Conservation (phyloP, 2,888 invertebrate species). For the Cyclophora punctaria region DNA sequence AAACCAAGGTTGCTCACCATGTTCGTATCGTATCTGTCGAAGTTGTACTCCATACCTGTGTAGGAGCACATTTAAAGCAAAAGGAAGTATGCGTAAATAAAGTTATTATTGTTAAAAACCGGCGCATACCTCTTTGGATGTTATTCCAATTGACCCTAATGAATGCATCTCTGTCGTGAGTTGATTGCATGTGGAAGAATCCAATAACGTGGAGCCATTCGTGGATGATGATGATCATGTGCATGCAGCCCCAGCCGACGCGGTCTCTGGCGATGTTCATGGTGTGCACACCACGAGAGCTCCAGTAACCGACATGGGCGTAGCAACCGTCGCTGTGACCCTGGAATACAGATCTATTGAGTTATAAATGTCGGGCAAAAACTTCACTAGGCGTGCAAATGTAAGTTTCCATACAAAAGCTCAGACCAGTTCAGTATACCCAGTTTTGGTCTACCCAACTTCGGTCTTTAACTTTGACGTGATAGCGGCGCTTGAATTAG, state of each 20-base stretch:
- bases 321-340: slow-evolving; percentile 35
- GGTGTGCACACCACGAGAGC: slow-evolving; percentile 38
- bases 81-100: too few species aligned
- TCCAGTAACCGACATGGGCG: slow-evolving; percentile 39
- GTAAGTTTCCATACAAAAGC: too few species aligned
- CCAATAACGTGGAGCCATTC: slow-evolving; percentile 72
- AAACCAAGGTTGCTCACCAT: slow-evolving; percentile 2
- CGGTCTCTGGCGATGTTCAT: slow-evolving; percentile 56
- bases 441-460: not conserved
- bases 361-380: too few species aligned
- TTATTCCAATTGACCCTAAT: slow-evolving; percentile 81
- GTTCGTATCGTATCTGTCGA: not conserved
- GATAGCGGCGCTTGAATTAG: not conserved
- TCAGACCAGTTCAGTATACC: too few species aligned
- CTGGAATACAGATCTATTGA: slow-evolving; percentile 13
- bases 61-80: too few species aligned
- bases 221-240: slow-evolving; percentile 77
- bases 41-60: slow-evolving; percentile 5
- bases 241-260: slow-evolving; percentile 63
- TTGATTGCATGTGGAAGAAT: slow-evolving; percentile 48
- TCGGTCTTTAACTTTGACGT: not conserved
- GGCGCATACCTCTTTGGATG: slow-evolving; percentile 61
- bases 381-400: too few species aligned
- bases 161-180: slow-evolving; percentile 39
- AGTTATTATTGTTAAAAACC: too few species aligned